Evolutionary conservation across 1,140 invertebrate genomes (phyloP).

Genomic region (Bombus vancouverensis): DNA sequence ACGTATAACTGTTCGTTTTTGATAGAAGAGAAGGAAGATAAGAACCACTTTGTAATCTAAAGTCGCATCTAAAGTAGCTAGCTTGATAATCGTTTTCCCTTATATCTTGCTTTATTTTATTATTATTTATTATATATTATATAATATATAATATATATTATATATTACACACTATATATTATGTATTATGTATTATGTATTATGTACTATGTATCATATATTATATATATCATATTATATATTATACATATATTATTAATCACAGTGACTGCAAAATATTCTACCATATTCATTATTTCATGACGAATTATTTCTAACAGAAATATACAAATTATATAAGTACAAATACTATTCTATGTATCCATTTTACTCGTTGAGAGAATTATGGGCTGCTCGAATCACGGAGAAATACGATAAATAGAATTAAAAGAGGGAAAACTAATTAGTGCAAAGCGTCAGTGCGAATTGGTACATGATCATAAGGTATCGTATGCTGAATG

Average conservation of each 20-base stretch:
- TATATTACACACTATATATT: too few species aligned
- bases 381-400: slow-evolving; percentile 37
- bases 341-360: not conserved
- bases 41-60: not conserved
- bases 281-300: too few species aligned
- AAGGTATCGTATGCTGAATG: slow-evolving; percentile 51
- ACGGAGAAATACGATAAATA: slow-evolving; percentile 11
- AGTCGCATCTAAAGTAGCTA: not conserved
- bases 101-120: not conserved
- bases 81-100: not conserved
- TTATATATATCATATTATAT: too few species aligned
- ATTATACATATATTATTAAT: too few species aligned
- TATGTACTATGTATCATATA: too few species aligned
- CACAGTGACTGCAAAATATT: not conserved
- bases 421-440: slow-evolving; percentile 61
- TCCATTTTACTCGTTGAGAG: slow-evolving; percentile 22
- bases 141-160: too few species aligned
- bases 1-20: too few species aligned
- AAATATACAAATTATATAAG: not conserved
- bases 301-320: not conserved
- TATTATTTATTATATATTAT: too few species aligned
- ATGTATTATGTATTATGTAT: too few species aligned
- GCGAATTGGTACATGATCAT: slow-evolving; percentile 52
- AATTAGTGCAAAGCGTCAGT: slow-evolving; percentile 26
- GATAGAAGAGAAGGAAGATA: not conserved